A percentile compares a stretch with the other conserved stretches of the same genome.
phyloP scores from a whole-genome alignment of 2,797 vertebrate genomes.

The Enteromius mattozi region DNA sequence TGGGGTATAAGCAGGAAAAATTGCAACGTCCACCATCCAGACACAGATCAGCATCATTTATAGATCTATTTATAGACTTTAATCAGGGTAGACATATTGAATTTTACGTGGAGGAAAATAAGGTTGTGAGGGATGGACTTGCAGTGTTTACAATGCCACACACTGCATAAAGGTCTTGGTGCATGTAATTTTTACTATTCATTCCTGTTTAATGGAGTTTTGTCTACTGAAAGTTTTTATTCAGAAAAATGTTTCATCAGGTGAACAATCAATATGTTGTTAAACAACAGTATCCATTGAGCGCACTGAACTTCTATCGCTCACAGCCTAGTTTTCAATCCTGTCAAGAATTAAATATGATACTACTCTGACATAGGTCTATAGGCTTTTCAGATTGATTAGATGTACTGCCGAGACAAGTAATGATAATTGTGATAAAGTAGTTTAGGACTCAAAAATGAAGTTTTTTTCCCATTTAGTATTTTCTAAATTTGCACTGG shows the following conservation, averaged over 20 bases:
- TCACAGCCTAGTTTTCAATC: neutral
- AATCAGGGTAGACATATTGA: neutral
- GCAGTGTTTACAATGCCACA: neutral
- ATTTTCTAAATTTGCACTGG: neutral
- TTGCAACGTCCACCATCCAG: neutral
- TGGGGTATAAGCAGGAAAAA: neutral
- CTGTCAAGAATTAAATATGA: neutral
- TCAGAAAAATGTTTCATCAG: too few relatives aligned
- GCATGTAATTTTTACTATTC: too few relatives aligned
- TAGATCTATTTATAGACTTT: neutral
- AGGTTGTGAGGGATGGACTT: neutral
- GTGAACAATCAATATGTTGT: too few relatives aligned
- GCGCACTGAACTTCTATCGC: neutral
- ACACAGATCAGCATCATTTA: neutral
- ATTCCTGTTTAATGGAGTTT: too few relatives aligned
- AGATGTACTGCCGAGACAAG: neutral
- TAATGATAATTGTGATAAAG: neutral
- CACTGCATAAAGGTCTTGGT: too few relatives aligned
- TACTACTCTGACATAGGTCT: neutral
- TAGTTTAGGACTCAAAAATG: too few relatives aligned
- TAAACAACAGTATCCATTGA: too few relatives aligned
- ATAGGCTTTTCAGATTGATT: neutral
- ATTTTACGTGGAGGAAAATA: neutral
- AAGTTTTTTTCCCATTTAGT: neutral
- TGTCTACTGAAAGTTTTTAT: too few relatives aligned